Percentiles rank a stretch among this genome's conserved stretches.
phyloP scores from a whole-genome alignment of 64 coral and sea anemone species.

The Montipora foliosa region DNA sequence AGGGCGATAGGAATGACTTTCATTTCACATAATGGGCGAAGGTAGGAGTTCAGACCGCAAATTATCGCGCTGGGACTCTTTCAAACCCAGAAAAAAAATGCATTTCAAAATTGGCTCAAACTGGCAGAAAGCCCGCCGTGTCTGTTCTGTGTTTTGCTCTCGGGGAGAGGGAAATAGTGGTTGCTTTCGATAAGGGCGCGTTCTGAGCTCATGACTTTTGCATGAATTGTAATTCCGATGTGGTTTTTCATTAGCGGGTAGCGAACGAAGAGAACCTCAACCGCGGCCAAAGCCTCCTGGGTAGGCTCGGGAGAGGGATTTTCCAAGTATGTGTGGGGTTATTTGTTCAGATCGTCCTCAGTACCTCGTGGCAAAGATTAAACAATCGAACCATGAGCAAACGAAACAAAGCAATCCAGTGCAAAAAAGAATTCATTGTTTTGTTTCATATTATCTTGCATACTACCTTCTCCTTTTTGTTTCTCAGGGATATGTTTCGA shows the following conservation, averaged over 20 bases:
- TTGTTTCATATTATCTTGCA: no score
- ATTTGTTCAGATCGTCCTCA: no score
- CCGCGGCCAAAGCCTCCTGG: background rate
- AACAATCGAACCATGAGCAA: no score
- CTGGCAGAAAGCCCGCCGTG: constrained; percentile 6
- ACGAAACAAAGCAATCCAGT: no score
- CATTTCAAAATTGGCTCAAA: constrained; percentile 1
- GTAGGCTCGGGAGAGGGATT: background rate
- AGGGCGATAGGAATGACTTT: background rate
- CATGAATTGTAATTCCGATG: constrained; percentile 45
- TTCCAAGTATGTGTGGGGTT: no score
- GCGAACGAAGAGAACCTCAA: constrained; percentile 16
- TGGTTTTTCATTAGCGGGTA: constrained; percentile 47
- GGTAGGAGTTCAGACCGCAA: constrained; percentile 14
- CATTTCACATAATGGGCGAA: background rate
- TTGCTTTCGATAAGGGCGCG: constrained; percentile 22
- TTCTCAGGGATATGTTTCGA: no score
- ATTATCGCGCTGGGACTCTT: background rate
- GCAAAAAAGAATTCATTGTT: no score
- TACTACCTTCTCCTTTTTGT: no score
- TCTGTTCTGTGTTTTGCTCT: background rate
- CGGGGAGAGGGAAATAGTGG: constrained; percentile 1
- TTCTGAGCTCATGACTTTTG: constrained; percentile 41
- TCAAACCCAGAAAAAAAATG: background rate
- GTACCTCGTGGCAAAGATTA: no score